Conservation (phyloP, 2,113 vertebrate species). For the Xiphophorus couchianus region DNA sequence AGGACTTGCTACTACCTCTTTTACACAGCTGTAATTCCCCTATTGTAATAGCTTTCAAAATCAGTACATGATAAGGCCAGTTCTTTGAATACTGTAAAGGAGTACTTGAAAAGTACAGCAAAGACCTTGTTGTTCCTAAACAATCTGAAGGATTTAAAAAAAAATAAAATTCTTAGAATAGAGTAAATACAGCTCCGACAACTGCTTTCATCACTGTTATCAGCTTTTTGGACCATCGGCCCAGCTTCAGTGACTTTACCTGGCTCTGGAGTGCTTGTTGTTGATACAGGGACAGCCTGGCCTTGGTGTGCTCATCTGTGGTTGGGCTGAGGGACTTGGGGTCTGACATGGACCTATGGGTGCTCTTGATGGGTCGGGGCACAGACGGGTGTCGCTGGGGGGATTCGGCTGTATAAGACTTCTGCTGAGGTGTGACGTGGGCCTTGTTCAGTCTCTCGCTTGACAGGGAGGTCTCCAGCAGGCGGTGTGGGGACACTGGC, state of each 20-base stretch:
- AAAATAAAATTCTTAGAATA: background rate
- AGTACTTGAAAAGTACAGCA: no score
- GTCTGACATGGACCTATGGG: slow-evolving; percentile 96
- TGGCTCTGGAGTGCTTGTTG: slow-evolving; percentile 92
- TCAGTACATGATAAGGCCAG: background rate
- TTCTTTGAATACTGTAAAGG: background rate
- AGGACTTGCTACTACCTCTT: no score
- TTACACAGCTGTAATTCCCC: background rate
- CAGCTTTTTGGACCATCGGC: background rate
- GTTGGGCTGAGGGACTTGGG: slow-evolving; percentile 97
- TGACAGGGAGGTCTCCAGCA: slow-evolving; percentile 90
- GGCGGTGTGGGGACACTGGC: slow-evolving; percentile 92
- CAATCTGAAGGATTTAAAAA: background rate
- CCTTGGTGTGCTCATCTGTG: slow-evolving; percentile 91
- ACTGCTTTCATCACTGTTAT: no score
- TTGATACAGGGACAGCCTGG: slow-evolving; percentile 93
- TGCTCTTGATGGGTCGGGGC: slow-evolving; percentile 94
- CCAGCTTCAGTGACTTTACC: slow-evolving; percentile 80
- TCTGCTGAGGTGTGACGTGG: slow-evolving; percentile 95
- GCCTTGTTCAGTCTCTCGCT: slow-evolving; percentile 96
- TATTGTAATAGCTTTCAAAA: background rate
- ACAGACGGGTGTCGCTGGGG: slow-evolving; percentile 90
- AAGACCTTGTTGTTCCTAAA: no score
- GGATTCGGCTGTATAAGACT: slow-evolving; percentile 90
- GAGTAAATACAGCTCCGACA: background rate